Base-by-base conservation (phyloP, 2,797 vertebrate genomes). In the Acipenser transmontanus region DNA sequence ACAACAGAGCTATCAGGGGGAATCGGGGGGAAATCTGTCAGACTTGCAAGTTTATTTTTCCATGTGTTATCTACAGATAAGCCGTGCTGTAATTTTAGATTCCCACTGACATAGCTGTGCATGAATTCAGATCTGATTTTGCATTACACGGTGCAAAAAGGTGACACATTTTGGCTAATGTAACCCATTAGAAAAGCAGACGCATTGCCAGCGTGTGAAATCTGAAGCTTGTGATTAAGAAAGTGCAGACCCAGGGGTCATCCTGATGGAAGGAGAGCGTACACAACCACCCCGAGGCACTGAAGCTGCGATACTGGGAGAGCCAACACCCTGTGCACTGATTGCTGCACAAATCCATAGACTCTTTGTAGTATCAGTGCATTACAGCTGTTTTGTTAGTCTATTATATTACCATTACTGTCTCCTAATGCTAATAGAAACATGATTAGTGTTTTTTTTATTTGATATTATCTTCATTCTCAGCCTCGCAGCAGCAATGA, bases 21-120 rank as follows among this genome's bases (percentile, higher is more conserved):
- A 75, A 92, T 92, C 87, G 70, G 80, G 34, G 73, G 67, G 74
- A 76, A 80, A 83, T 81, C 82, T 88, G 87, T 81, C 80, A 84
- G 84, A 81, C 79, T 73, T 81, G 79, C 80, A 82, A 83, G 82
- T 83, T 86, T 85, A 83, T 81, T 87, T 85, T 84, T 80, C 85
- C 82, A 81, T 80, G 69, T 90, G 87, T 77, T 87, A 87, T 91
- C 87, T 87, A 50, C 67, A 88, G 89, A 91, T 91, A 92, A 92
- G 85, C 72, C 71, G 63, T 67, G 64, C 77, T 82, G 68, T 80
- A 85, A 80, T 85, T 85, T 79, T 81, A 82, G 80, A 89, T 87
- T 88, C 86, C 80, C 72, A 78, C 81, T 78, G 83, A 87, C 84
- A 88, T 85, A 89, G 88, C 74, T 86, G 84, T 85, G 82, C 82